Evolutionary conservation across 2,797 vertebrate genomes (phyloP), one percentile per base, ranked within the genome.

Genomic region (Macroramphosus scolopax): DNA sequence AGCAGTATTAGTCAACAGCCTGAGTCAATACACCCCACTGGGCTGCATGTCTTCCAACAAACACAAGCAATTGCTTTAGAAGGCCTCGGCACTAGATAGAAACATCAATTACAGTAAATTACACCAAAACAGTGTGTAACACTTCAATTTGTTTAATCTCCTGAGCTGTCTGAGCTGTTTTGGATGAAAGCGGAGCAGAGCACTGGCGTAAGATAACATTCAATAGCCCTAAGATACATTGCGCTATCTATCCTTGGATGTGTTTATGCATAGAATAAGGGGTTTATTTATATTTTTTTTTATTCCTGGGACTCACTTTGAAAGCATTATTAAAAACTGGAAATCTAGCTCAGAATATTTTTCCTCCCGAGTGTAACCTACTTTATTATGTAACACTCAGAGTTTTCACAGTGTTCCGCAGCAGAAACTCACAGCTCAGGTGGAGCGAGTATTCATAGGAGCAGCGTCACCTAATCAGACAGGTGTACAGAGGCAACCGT

Each of bases 81-180:
- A 75, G 75, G 67, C 69, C 43, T 75, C 57, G 4, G 80, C 63
- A 76, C 63, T 46, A 63, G 69, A 85, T 68, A 68, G 77, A 85
- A 86, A 84, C 82, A 81, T 86, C 82, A 80, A 85, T 88, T 87
- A 87, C 75, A 72, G 78, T 82, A 81, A 85, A 85, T 87, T 85
- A 87, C 77, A 86, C 72, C 68, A 78, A 84, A 87, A 87, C 80
- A 87, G 65, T 75, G 60, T 74, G 83, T 66, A 83, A 82, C 72
- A 77, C 83, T 81, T 82, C 67, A 76, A 80, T 82, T 83, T 78
- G 78, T 85, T 81, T 85, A 80, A 85, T 79, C 63, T 88, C 61
- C 54, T 38, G 43, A 68, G 75, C 76, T 76, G 72, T 78, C 70
- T 62, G 67, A 69, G 69, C 39, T 57, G 75, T 71, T 86, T 65